These are phyloP conservation scores for Morpho helenor DNA, from an alignment of 2,888 invertebrate species.

Conservation along the genomic window DNA sequence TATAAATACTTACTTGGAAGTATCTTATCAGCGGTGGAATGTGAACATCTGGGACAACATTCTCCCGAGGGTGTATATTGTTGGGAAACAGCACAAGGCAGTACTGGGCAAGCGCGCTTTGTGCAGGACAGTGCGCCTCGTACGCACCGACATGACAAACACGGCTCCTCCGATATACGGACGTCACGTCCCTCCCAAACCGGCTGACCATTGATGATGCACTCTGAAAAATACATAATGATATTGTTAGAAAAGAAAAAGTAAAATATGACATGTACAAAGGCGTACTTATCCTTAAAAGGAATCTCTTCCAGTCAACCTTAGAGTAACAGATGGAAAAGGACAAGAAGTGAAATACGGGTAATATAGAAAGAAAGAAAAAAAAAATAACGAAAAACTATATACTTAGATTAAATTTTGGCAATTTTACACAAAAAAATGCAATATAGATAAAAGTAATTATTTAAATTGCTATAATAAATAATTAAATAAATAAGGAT, in stretches of 20 bases:
- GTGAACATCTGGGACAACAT: constrained; percentile 84
- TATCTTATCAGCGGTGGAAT: constrained; percentile 71
- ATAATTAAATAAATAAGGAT: no score
- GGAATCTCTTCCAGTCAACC: no score
- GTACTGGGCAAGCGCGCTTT: constrained; percentile 92
- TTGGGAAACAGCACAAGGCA: constrained; percentile 87
- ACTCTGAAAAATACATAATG: constrained; percentile 78
- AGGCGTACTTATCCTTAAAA: no score
- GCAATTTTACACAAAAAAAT: no score
- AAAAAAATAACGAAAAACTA: no score
- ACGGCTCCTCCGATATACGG: constrained; percentile 90
- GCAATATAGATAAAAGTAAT: no score
- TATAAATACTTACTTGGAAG: constrained; percentile 55
- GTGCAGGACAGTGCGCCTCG: constrained; percentile 86
- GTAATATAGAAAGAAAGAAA: no score
- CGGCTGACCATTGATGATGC: constrained; percentile 89
- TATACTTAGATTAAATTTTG: no score
- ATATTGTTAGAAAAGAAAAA: neutral
- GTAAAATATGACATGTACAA: no score
- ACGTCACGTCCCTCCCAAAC: constrained; percentile 90
- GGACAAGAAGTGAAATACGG: no score
- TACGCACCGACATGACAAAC: constrained; percentile 89
- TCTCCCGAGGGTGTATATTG: constrained; percentile 87
- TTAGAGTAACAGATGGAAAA: no score
- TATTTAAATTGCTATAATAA: no score